Percentiles rank a stretch among this genome's conserved stretches.
These are phyloP conservation scores for Pelobates fuscus DNA, from an alignment of 2,113 vertebrate species.

Conservation along the genomic window DNA sequence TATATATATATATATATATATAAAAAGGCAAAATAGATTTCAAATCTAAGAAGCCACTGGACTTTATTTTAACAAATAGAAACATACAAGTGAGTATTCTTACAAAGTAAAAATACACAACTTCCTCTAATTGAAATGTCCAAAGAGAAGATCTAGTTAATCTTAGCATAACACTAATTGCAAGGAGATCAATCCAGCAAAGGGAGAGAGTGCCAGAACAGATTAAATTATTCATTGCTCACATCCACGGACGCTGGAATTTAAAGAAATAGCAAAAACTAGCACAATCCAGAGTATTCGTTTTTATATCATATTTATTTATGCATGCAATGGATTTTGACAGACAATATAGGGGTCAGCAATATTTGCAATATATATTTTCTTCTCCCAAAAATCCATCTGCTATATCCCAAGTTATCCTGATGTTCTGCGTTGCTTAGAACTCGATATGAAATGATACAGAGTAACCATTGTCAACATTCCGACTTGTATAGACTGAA, in stretches of 20 bases:
- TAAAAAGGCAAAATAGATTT: too few species aligned
- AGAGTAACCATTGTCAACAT: neutral
- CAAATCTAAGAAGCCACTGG: too few species aligned
- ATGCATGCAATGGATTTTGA: too few species aligned
- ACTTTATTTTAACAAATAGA: too few species aligned
- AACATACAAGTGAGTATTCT: neutral
- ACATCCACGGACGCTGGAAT: constrained; percentile 11
- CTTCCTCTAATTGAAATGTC: constrained; percentile 10
- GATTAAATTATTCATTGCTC: constrained; percentile 48
- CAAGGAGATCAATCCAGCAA: constrained; percentile 58
- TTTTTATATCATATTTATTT: too few species aligned
- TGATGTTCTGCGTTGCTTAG: neutral
- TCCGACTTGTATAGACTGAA: neutral
- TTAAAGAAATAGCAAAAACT: constrained; percentile 9
- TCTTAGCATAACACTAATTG: constrained; percentile 52
- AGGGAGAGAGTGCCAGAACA: constrained; percentile 40
- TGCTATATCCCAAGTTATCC: neutral
- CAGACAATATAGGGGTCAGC: too few species aligned
- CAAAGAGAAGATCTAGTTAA: constrained; percentile 42
- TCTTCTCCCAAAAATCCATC: too few species aligned
- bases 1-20: too few species aligned
- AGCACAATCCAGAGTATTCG: neutral
- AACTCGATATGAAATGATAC: neutral
- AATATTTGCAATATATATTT: too few species aligned
- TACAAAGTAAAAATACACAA: neutral